These are phyloP conservation scores for Odocoileus hemionus DNA, from an alignment of 2,113 vertebrate species.

Conservation along the genomic window DNA sequence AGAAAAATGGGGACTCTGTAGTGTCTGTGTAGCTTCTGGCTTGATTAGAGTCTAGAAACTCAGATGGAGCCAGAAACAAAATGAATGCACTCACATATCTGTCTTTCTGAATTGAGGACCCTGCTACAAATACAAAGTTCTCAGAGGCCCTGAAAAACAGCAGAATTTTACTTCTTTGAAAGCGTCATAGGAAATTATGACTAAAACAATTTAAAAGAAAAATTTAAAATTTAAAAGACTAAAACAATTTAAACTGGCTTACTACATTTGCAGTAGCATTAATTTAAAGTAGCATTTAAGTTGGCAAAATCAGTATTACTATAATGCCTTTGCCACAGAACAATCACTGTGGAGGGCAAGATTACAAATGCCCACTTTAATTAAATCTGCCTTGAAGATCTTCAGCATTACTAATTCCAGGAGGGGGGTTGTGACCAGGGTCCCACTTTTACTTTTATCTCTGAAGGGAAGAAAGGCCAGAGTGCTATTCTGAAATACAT, in stretches of 20 bases:
- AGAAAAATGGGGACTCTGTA: conserved; percentile 64
- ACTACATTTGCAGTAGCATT: neutral
- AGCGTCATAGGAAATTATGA: neutral
- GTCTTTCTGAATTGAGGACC: neutral
- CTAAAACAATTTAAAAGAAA: neutral
- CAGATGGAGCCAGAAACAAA: conserved; percentile 45
- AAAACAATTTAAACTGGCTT: neutral
- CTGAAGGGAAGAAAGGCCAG: neutral
- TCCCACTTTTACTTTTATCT: neutral
- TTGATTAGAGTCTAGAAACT: conserved; percentile 53
- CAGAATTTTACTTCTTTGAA: neutral
- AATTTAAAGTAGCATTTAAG: neutral
- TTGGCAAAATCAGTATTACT: neutral
- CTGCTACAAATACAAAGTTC: neutral
- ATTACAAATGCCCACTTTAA: neutral
- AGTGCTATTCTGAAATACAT: neutral
- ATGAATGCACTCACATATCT: neutral
- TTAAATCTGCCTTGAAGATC: neutral
- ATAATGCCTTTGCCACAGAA: neutral
- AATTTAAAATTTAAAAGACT: neutral
- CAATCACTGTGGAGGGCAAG: neutral
- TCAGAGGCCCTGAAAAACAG: neutral
- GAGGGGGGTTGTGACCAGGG: neutral
- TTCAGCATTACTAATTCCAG: neutral
- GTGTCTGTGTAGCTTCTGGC: conserved; percentile 63